Evolutionary conservation across 2,113 vertebrate genomes (phyloP), one percentile per base, ranked within the genome.

Genomic region (Pao palembangensis): DNA sequence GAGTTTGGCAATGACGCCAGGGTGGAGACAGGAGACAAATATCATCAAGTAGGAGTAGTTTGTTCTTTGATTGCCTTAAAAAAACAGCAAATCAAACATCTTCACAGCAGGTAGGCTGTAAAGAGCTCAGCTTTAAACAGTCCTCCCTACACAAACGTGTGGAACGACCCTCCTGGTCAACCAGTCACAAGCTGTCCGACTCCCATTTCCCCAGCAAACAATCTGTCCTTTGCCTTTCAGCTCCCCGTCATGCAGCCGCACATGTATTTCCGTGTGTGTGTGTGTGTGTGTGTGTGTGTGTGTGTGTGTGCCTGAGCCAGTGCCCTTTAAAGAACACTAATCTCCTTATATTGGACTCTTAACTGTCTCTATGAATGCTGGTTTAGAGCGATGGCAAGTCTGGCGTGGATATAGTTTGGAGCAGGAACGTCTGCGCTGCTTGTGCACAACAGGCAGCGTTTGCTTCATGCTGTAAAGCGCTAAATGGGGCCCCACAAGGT

Each of bases 381-480:
- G 16, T 58, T 50, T 31, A 34, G 59, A 75, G 42, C 59, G 80
- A 74, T 58, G 51, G 34, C 56, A 47, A 67, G 65, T 60, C 23
- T 18, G 17, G 49, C 15, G 31, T 55, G 55, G 58, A 41, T 69
- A 47, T 53, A 53, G 58, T 48, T 62, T 38, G 51, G 20, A 44
- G 63, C 66, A 61, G 56, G 71, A 75, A 60, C 42, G 71, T 59
- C 50, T 11, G 16, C 61, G 57, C 58, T 63, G 44, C 46, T 58
- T 61, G 47, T 65, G 31, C 59, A 76, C 80, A 78, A 76, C 53
- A 72, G 51, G 52, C 81, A 61, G 58, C 72, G 74, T 83, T 79
- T 78, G 69, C 71, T 67, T 70, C 64, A 55, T 80, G 68, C 78
- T 82, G 76, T 79, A 80, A 75, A 79, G 60, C 55, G 47, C 81